Evolutionary conservation across 92 coral and sea anemone species (phyloP).

Genomic region (Micromussa lordhowensis): DNA sequence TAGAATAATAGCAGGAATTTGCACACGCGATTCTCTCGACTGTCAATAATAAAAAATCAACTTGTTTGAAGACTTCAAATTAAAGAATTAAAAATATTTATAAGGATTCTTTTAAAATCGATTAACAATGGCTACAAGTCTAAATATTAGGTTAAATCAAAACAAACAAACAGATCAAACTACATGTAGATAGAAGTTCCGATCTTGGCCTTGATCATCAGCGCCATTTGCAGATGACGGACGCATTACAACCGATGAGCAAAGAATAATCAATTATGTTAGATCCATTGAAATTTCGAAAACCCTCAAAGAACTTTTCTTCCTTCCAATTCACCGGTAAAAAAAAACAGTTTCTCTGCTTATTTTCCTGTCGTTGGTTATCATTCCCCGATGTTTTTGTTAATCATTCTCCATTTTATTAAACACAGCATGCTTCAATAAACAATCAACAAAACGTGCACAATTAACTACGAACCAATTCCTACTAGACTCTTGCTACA

Average conservation of each 20-base stretch:
- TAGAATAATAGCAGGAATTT: too few species aligned
- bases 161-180: neutral
- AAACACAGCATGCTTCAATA: conserved; percentile 1
- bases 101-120: neutral
- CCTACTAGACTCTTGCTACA: neutral
- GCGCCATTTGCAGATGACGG: neutral
- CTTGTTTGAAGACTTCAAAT: neutral
- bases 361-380: neutral
- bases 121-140: neutral
- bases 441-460: conserved; percentile 11
- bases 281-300: neutral
- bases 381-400: too few species aligned
- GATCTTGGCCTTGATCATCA: neutral
- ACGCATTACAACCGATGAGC: neutral
- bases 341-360: neutral
- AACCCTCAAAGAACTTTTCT: neutral
- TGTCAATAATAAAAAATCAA: neutral
- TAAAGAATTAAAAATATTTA: neutral
- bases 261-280: neutral
- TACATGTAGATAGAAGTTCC: neutral
- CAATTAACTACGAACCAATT: neutral
- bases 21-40: too few species aligned
- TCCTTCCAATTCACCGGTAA: neutral
- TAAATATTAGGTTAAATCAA: neutral
- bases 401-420: neutral